Evolutionary conservation across 2,113 vertebrate species (phyloP), one percentile per base, ranked within the genome.

Genomic region (Xiphophorus hellerii): DNA sequence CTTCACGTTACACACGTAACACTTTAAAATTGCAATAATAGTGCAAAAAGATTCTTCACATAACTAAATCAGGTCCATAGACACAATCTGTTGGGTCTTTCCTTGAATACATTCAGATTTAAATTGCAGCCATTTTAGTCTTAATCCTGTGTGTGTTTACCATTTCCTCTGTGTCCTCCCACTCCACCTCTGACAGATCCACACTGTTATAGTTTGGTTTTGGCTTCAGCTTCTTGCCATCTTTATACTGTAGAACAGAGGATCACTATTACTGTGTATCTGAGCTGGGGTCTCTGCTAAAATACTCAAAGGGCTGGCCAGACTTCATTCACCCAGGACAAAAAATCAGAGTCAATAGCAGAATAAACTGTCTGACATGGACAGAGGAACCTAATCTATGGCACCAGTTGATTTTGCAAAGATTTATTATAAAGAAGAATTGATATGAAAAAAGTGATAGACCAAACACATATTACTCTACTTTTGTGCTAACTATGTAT

Each of bases 161-260:
- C 28, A 61, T 93, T 90, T 98, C 97, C 1, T 97, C 95, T 1
- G 25, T 90, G 80, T 99, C 97, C 86, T 97, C 97, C 97, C 97
- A 98, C 89, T 99, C 97, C 77, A 98, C 97, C 84, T 99, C 97
- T 0, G 96, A 96, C 82, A 99, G 94, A 76, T 98, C 98, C 80
- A 99, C 97, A 0, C 98, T 99, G 94, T 98, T 99, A 92, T 98
- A 99, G 92, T 98, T 99, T 0, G 98, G 98, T 78, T 98, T 99
- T 10, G 96, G 96, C 82, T 95, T 97, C 82, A 98, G 83, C 58
- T 96, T 97, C 92, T 96, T 97, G 39, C 97, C 97, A 25, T 99
- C 97, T 93, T 95, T 96, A 64, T 99, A 98, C 97, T 98, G 90
- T 2, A 31, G 39, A 30, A 80, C 67, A 84, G 72, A 80, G 54